These are phyloP conservation scores for Penaeus monodon DNA, from an alignment of 2,888 invertebrate genomes.

Conservation along the genomic window DNA sequence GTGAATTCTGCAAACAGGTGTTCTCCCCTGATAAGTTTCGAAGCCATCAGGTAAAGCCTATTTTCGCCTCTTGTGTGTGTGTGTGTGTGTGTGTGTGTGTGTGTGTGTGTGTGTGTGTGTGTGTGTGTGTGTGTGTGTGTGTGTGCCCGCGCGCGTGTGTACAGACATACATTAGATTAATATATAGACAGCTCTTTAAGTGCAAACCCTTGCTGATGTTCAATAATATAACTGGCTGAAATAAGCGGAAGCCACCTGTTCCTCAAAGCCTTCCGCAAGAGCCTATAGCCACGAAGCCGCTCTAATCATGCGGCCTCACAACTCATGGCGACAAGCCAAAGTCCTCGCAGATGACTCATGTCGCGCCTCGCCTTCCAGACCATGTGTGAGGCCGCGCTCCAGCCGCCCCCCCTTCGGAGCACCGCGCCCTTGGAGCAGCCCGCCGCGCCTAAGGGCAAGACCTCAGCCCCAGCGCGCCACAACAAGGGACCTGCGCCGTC, in stretches of 20 bases:
- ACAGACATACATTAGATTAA: no score
- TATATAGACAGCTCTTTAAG: no score
- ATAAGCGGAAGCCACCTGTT: no score
- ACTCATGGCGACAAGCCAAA: no score
- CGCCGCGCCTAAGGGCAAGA: conserved; percentile 29
- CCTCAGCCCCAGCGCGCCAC: conserved; percentile 49
- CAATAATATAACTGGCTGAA: no score
- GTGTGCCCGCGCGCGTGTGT: not conserved
- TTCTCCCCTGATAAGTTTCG: conserved; percentile 56
- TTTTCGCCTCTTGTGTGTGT: not conserved
- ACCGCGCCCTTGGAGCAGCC: conserved; percentile 39
- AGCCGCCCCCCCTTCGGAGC: conserved; percentile 33
- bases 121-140: not conserved
- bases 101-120: not conserved
- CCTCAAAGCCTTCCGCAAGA: no score
- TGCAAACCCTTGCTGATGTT: no score
- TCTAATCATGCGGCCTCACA: no score
- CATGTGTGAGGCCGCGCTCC: conserved; percentile 50
- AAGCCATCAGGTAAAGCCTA: conserved; percentile 55
- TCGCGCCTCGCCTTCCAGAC: conserved; percentile 30
- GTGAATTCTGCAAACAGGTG: conserved; percentile 60
- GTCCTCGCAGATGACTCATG: not conserved
- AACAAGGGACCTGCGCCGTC: conserved; percentile 55
- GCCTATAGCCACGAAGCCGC: no score
- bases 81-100: not conserved